Conservation (phyloP, 2,113 vertebrate species). For the Tringa solitaria region DNA sequence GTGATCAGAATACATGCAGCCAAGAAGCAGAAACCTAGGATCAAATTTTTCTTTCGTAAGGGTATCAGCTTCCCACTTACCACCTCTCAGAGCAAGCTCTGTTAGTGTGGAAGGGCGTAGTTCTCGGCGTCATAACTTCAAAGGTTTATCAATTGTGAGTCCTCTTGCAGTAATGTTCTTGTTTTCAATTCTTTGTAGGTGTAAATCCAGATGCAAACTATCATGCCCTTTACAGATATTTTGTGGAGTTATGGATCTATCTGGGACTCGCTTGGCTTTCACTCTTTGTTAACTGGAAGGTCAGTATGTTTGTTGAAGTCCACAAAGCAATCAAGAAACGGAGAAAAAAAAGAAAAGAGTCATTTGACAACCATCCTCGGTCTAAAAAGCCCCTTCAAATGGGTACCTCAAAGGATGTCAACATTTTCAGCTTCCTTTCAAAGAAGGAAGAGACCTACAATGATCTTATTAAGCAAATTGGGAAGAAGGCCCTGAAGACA, state of each 20-base stretch:
- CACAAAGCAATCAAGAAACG: constrained; percentile 98
- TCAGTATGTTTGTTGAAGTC: constrained; percentile 97
- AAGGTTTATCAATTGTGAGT: not conserved
- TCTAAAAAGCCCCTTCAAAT: constrained; percentile 78
- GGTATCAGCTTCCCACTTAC: not conserved
- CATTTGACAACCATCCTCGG: constrained; percentile 82
- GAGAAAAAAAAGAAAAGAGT: constrained; percentile 89
- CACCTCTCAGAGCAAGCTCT: not conserved
- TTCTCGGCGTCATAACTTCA: not conserved
- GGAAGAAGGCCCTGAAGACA: constrained; percentile 75
- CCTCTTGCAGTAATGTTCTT: not conserved
- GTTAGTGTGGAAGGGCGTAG: not conserved
- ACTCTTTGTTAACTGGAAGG: constrained; percentile 98
- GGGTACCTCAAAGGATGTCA: constrained; percentile 82
- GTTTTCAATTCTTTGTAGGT: constrained; percentile 73
- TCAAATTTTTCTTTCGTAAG: not conserved
- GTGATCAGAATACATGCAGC: not conserved
- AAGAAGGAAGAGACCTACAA: constrained; percentile 95
- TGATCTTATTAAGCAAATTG: constrained; percentile 95
- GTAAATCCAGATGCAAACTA: constrained; percentile 91
- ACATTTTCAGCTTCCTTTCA: constrained; percentile 94
- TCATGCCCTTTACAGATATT: constrained; percentile 93
- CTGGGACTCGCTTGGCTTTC: constrained; percentile 97
- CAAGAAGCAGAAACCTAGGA: not conserved
- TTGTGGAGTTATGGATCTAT: constrained; percentile 98